A percentile compares a stretch with the other conserved stretches of the same genome.
Evolutionary conservation across 2,797 vertebrate species (phyloP).

Genomic region (Fistularia commersonii): DNA sequence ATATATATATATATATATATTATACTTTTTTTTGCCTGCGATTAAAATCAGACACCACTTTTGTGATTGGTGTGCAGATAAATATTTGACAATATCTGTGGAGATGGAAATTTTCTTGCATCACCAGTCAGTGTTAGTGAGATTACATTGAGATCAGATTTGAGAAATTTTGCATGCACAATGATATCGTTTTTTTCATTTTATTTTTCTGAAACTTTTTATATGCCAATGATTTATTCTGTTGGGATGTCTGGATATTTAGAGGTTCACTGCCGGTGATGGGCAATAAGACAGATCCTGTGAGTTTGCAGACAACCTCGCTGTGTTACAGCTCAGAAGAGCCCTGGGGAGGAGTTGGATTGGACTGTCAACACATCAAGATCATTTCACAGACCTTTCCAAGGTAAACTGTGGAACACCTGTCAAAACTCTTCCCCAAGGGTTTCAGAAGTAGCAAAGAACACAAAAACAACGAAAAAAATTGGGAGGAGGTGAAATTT

Average conservation of each 20-base stretch:
- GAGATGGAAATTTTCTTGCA: too few relatives aligned
- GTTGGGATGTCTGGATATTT: not conserved
- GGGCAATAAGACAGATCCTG: slow-evolving; percentile 21
- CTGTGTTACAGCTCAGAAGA: slow-evolving; percentile 27
- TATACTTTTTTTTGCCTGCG: too few relatives aligned
- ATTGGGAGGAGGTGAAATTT: slow-evolving; percentile 21
- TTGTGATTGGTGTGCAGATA: too few relatives aligned
- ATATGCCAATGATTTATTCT: slow-evolving; percentile 8
- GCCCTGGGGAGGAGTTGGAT: slow-evolving; percentile 25
- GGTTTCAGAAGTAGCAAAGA: slow-evolving; percentile 36
- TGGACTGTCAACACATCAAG: slow-evolving; percentile 47
- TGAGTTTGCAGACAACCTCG: slow-evolving; percentile 16
- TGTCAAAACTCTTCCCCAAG: slow-evolving; percentile 36
- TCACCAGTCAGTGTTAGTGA: too few relatives aligned
- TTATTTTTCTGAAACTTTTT: too few relatives aligned
- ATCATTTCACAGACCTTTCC: slow-evolving; percentile 41
- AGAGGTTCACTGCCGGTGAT: slow-evolving; percentile 13
- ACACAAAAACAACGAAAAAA: slow-evolving; percentile 17
- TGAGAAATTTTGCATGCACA: too few relatives aligned
- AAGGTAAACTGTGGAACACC: slow-evolving; percentile 44
- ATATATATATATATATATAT: too few relatives aligned
- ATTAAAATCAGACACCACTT: too few relatives aligned
- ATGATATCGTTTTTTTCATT: too few relatives aligned
- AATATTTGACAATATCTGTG: too few relatives aligned
- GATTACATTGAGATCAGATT: too few relatives aligned